Conservation (phyloP, 2,797 vertebrate genomes). For the Tympanoctomys barrerae region DNA sequence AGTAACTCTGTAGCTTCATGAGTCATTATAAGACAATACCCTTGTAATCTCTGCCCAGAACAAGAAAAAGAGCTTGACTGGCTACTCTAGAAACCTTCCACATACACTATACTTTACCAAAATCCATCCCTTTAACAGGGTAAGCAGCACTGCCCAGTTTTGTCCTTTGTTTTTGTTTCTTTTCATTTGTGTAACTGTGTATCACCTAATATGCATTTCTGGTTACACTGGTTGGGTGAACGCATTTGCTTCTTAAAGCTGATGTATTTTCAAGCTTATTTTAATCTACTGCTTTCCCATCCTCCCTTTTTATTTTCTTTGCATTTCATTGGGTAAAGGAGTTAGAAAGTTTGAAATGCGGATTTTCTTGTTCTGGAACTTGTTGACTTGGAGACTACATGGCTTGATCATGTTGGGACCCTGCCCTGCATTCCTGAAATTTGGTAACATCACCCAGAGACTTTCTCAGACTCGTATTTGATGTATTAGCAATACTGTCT, state of each 20-base stretch:
- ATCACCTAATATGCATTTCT: background rate
- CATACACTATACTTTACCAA: background rate
- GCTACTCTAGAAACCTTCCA: background rate
- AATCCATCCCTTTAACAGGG: background rate
- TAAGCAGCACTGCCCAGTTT: background rate
- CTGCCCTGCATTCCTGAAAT: background rate
- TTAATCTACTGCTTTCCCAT: background rate
- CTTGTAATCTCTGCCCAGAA: background rate
- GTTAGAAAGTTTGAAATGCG: background rate
- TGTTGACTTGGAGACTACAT: background rate
- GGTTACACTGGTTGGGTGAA: background rate
- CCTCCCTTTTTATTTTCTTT: background rate
- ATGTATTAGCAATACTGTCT: background rate
- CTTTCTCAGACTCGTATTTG: background rate
- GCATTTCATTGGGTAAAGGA: background rate
- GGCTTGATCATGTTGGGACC: background rate
- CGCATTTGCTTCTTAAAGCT: background rate
- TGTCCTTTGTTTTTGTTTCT: background rate
- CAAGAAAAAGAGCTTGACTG: background rate
- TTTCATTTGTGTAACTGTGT: background rate
- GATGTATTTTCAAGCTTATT: background rate
- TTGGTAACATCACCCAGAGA: background rate
- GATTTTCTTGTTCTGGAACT: background rate
- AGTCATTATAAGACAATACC: background rate
- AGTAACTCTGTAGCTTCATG: background rate